These are phyloP conservation scores for Semnopithecus entellus DNA, from an alignment of 2,113 vertebrate genomes.

Conservation along the genomic window DNA sequence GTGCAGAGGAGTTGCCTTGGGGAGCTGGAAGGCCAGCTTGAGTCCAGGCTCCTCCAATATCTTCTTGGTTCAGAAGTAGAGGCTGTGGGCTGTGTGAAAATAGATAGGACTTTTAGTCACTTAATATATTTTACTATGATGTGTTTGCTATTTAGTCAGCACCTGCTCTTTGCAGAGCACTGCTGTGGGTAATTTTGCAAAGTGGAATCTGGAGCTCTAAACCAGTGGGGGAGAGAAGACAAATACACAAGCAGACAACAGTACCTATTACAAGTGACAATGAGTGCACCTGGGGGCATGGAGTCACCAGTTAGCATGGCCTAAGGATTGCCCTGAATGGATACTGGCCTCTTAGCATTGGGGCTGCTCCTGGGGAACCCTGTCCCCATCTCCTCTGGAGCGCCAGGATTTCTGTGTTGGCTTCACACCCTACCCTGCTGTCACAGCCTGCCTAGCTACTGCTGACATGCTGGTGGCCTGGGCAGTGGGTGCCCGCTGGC, in stretches of 20 bases:
- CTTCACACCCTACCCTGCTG: too few species aligned
- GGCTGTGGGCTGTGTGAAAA: not conserved
- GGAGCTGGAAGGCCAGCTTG: not conserved
- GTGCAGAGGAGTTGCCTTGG: not conserved
- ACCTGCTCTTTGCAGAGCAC: not conserved
- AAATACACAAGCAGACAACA: not conserved
- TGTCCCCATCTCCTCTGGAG: not conserved
- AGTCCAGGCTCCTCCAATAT: not conserved
- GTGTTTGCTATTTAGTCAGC: rapidly evolving
- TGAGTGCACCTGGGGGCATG: rapidly evolving
- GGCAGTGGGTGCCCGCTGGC: not conserved
- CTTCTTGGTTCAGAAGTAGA: not conserved
- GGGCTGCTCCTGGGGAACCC: not conserved
- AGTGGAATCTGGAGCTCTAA: not conserved
- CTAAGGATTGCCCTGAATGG: not conserved
- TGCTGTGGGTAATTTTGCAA: not conserved
- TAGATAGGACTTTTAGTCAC: not conserved
- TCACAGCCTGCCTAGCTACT: not conserved
- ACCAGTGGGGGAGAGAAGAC: not conserved
- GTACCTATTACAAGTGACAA: not conserved
- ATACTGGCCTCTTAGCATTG: not conserved
- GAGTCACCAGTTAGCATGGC: not conserved
- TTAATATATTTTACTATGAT: not conserved
- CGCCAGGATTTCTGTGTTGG: too few species aligned
- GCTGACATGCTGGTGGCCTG: not conserved